A percentile compares a stretch with the other conserved stretches of the same genome.
These are phyloP conservation scores for Zoanthus sociatus DNA, from an alignment of 92 coral and sea anemone genomes.

Conservation along the genomic window DNA sequence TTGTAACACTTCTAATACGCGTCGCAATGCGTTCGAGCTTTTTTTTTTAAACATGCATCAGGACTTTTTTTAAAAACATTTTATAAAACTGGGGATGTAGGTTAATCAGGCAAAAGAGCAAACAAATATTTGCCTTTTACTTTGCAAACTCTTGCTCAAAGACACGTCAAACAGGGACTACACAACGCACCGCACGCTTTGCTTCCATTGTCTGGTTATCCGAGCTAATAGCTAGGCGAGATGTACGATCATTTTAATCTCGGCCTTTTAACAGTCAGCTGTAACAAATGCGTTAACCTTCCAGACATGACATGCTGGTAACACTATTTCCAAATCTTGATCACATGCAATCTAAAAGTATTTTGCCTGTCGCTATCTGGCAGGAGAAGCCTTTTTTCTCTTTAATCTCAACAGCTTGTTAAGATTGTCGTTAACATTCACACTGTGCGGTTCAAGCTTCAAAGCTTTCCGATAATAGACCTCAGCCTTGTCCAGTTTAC, in stretches of 20 bases:
- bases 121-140: no score
- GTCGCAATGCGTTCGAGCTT: no score
- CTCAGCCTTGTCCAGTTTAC: conserved; percentile 79
- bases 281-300: background rate
- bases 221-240: background rate
- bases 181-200: no score
- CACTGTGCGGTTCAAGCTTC: conserved; percentile 74
- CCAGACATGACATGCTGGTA: background rate
- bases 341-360: background rate
- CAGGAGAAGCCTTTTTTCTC: background rate
- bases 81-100: no score
- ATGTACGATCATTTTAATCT: background rate
- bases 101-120: no score
- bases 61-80: no score
- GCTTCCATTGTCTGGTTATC: background rate
- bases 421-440: conserved; percentile 76
- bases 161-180: no score
- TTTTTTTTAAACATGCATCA: no score
- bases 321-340: background rate
- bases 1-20: no score
- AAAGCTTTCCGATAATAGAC: conserved; percentile 70
- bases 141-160: no score
- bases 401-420: conserved; percentile 65
- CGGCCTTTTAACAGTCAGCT: background rate
- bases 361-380: background rate